Evolutionary conservation across 2,113 vertebrate genomes (phyloP), one percentile per base, ranked within the genome.

Genomic region (Melierax canorus): DNA sequence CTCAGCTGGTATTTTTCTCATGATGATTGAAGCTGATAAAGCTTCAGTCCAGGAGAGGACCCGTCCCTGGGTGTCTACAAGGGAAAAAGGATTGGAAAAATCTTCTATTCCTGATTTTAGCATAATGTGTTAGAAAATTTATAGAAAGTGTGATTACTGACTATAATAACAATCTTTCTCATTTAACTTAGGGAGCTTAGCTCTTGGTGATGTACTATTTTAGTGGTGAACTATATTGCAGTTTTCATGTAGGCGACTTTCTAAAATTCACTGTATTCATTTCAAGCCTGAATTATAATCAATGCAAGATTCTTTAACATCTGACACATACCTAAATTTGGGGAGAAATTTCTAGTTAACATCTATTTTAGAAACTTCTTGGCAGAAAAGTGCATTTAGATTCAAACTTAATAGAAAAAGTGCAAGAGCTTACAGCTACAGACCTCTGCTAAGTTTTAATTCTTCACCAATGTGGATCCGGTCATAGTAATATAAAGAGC

Each of bases 271-370:
- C 39, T 73, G n/a, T 85, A 76, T 68, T 88, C 12, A 91, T 93
- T 89, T 91, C 82, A 90, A 78, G 72, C 66, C 34, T 86, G 92
- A 83, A 51, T 87, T 90, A 74, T 89, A 94, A 93, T 76, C 71
- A 76, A 50, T 92, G 59, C 94, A 94, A 93, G 82, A 83, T 69
- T 72, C 53, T 66, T 3, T 38, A 90, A 83, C 36, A 82, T 68
- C 79, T 92, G 88, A 96, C 67, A 83, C 13, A 53, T 32, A 83
- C 55, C 64, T 94, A 66, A 92, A 93, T 69, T 83, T 62, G 38
- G 46, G 45, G 53, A 73, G 59, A 91, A 91, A 69, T 48, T 60
- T 88, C 58, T 86, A 45, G 56, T 88, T 86, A 90, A 80, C 41
- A 86, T 79, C 67, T 79, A 56, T 83, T 94, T 92, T 83, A 82